Percentiles rank a stretch among this genome's conserved stretches.
These are phyloP conservation scores for Enchytraeus crypticus DNA, from an alignment of 2,888 invertebrate species.

Conservation along the genomic window DNA sequence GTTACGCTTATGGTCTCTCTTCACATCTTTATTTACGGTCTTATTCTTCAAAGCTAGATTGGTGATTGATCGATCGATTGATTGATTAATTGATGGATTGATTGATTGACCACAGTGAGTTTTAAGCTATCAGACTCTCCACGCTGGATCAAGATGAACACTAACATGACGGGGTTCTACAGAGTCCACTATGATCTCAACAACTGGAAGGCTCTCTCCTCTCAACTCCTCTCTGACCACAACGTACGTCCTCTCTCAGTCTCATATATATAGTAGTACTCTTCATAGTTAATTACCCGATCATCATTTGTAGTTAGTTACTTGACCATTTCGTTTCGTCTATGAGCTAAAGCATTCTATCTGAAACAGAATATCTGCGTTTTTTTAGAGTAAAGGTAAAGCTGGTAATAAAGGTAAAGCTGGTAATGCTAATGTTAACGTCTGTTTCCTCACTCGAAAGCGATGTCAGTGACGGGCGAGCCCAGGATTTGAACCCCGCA, in stretches of 20 bases:
- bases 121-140: constrained; percentile 23
- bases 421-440: too few species aligned
- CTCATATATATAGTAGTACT: background rate
- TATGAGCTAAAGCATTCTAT: too few species aligned
- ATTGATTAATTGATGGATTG: too few species aligned
- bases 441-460: too few species aligned
- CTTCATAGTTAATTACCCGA: background rate
- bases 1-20: background rate
- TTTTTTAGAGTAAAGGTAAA: too few species aligned
- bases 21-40: background rate
- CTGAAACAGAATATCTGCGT: too few species aligned
- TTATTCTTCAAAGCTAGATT: too few species aligned
- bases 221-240: constrained; percentile 30
- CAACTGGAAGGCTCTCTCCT: constrained; percentile 62
- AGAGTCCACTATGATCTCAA: constrained; percentile 51
- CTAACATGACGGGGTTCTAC: constrained; percentile 39
- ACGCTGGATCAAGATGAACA: constrained; percentile 36
- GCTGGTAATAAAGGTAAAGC: too few species aligned
- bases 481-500: too few species aligned
- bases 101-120: constrained; percentile 35
- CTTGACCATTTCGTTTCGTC: too few species aligned
- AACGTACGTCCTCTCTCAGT: constrained; percentile 27
- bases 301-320: background rate
- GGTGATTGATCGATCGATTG: too few species aligned
- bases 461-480: too few species aligned